Percentiles rank a stretch among this genome's conserved stretches.
Evolutionary conservation across 2,797 vertebrate genomes (phyloP).

Genomic region (Lacerta viridis): DNA sequence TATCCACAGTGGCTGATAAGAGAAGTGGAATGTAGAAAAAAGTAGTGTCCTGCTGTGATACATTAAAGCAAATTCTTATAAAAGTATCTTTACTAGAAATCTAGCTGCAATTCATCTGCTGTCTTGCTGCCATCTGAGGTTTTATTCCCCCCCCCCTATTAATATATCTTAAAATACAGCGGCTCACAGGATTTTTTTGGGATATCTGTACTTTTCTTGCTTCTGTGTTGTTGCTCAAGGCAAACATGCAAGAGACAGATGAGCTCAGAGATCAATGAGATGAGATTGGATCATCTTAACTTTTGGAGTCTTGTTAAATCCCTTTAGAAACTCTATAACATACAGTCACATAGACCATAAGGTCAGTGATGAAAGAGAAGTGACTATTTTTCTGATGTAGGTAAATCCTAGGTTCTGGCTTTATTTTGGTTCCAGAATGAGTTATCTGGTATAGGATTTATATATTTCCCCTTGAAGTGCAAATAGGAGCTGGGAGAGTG

Average conservation of each 20-base stretch:
- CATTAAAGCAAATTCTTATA: constrained; percentile 7
- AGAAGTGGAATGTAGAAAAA: not conserved
- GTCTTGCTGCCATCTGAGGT: not conserved
- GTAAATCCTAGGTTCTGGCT: constrained; percentile 39
- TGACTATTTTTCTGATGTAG: constrained; percentile 40
- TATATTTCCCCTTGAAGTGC: not conserved
- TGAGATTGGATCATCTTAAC: constrained; percentile 46
- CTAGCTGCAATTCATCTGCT: not conserved
- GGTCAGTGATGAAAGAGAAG: constrained; percentile 45
- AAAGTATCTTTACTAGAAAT: constrained; percentile 7
- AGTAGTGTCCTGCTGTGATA: not conserved
- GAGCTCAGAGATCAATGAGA: constrained; percentile 38
- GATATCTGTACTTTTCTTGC: not conserved
- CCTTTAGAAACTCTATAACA: constrained; percentile 31
- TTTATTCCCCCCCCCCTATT: constrained; percentile 43
- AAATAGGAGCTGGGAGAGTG: not conserved
- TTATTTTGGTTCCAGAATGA: constrained; percentile 27
- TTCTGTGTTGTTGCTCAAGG: constrained; percentile 31
- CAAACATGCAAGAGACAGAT: constrained; percentile 45
- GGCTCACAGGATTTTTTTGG: constrained; percentile 42
- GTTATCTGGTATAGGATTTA: not conserved
- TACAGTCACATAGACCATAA: constrained; percentile 20
- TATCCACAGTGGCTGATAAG: not conserved
- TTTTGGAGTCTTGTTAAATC: constrained; percentile 30
- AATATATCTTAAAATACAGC: constrained; percentile 24